Evolutionary conservation across 2,797 vertebrate genomes (phyloP), one percentile per base, ranked within the genome.

Genomic region (Acanthopagrus latus): DNA sequence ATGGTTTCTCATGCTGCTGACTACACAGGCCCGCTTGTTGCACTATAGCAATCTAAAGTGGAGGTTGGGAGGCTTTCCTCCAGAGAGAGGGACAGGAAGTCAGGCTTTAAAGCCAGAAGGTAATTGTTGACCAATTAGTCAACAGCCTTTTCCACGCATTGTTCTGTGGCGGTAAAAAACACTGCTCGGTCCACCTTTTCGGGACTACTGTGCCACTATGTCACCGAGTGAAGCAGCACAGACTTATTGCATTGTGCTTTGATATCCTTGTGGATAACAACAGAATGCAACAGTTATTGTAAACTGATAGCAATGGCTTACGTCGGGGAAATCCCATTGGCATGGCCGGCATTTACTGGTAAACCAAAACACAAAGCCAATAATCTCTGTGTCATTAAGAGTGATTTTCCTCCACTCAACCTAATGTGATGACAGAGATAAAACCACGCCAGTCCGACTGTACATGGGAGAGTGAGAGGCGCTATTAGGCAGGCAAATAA

Each of bases 301-400:
- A 95, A 94, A 92, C 86, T 89, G 93, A 95, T 92, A 93, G 91
- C 4, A 70, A 64, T 64, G 91, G 90, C 91, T 94, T 92, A 93
- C 72, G 81, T 23, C 41, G 59, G 89, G 88, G 89, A 94, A 94
- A 94, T 94, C 93, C 94, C 93, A 91, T 72, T 83, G 91, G 93
- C 88, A 93, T 80, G 72, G 90, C 80, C 38, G 78, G 82, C 89
- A 91, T 94, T 95, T 93, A 92, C 92, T 88, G 91, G 91, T 92
- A 94, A 94, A 94, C 92, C 90, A 92, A 94, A 93, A 91, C 90
- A 94, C 93, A 94, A 95, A 94, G 93, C 93, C 93, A 92, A 88
- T 95, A 93, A 94, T 95, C 92, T 93, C 86, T 63, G 78, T 76
- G 91, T 95, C 92, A 94, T 95, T 94, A 94, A 85, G 88, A 86